Evolutionary conservation across 2,888 invertebrate genomes (phyloP), one percentile per base, ranked within the genome.

Genomic region (Emesis furor): DNA sequence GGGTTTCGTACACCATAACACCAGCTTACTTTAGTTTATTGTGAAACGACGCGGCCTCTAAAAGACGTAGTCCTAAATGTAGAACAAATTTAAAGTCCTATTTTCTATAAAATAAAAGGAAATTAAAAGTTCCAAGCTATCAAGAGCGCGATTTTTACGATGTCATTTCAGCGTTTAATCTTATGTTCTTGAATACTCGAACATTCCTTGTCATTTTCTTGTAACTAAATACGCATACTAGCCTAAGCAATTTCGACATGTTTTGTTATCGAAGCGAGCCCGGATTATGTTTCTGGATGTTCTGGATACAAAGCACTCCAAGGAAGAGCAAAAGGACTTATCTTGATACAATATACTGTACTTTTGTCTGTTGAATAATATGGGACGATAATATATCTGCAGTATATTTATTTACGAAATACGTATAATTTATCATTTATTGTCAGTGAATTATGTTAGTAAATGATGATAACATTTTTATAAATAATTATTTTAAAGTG

Each of bases 241-340:
- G 59, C 10, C 62, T 62, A 3, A 62, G 12, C 62, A 62, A 62
- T 51, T 51, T n/a, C 51, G 62, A 30, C 10, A 62, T 62, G 62
- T 62, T 62, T 62, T 62, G 62, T 62, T 24, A 62, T 51, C 8
- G 30, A 12, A 62, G 62, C 62, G 30, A 62, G 62, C 30, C 62
- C 62, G 30, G 62, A 62, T 62, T 62, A 62, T 24, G 62, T 62
- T 62, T 62, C 62, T 62, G 62, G 62, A 10, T 62, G 30, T 62
- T 62, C 30, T 30, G 30, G 30, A 62, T 62, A 62, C 30, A 62
- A 62, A 30, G 62, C 62, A 10, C 62, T 24, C 62, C 24, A 30
- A 62, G 30, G 62, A 30, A 62, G 62, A 62, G 62, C 62, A 62
- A 30, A 62, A 10, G 24, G 10, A 62, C 62, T 30, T 62, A 62